Conservation (phyloP, 2,113 vertebrate species). For the Strigops habroptila region DNA sequence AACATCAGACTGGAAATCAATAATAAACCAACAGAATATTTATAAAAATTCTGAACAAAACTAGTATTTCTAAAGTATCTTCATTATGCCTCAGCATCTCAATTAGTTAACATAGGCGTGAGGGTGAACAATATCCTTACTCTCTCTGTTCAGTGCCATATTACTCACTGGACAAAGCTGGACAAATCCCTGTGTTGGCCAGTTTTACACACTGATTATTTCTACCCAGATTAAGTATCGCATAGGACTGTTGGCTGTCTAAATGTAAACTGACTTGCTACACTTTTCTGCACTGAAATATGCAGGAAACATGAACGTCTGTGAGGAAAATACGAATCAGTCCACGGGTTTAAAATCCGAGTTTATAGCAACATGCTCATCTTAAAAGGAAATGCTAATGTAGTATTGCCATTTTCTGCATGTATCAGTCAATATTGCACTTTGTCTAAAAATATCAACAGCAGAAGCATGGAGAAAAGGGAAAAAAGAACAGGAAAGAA, state of each 20-base stretch:
- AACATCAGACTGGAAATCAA: neutral
- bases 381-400: neutral
- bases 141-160: neutral
- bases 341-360: neutral
- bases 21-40: neutral
- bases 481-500: neutral
- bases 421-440: neutral
- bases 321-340: neutral
- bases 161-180: neutral
- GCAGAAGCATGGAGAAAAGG: neutral
- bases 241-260: neutral
- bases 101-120: accelerated
- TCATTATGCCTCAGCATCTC: neutral
- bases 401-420: neutral
- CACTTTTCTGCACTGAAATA: neutral
- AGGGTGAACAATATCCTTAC: neutral
- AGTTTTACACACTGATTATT: neutral
- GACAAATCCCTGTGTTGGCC: neutral
- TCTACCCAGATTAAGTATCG: neutral
- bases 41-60: neutral
- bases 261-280: neutral
- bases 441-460: neutral
- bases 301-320: neutral
- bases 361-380: neutral
- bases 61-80: neutral